Conservation (phyloP, 2,797 vertebrate species). For the Erpetoichthys calabaricus region DNA sequence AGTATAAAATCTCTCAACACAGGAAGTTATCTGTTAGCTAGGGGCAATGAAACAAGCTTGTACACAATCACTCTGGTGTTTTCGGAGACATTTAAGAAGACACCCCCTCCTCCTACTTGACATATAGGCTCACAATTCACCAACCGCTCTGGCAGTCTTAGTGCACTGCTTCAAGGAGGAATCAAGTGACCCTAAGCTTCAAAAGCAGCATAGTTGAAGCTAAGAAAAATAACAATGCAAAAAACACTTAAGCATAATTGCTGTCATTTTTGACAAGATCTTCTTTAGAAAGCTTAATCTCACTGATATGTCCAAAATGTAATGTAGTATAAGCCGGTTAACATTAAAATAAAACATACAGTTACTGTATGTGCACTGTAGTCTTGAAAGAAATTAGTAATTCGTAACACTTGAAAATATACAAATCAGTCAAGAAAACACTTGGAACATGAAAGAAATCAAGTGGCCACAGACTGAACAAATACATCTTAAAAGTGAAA, state of each 20-base stretch:
- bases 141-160: slow-evolving; percentile 4
- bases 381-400: too few relatives aligned
- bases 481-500: too few relatives aligned
- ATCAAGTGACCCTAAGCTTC: background rate
- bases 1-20: slow-evolving; percentile 30
- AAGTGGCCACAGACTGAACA: too few relatives aligned
- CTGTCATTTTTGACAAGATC: background rate
- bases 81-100: slow-evolving; percentile 32
- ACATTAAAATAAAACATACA: too few relatives aligned
- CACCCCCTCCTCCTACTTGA: slow-evolving; percentile 1
- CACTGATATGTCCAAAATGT: too few relatives aligned
- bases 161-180: background rate
- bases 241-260: background rate
- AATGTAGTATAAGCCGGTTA: too few relatives aligned
- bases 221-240: background rate
- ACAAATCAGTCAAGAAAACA: too few relatives aligned
- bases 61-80: slow-evolving; percentile 35
- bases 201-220: background rate
- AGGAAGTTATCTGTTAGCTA: slow-evolving; percentile 32
- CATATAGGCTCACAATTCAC: background rate
- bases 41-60: slow-evolving; percentile 16
- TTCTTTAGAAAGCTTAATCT: background rate
- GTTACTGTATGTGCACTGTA: too few relatives aligned
- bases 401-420: too few relatives aligned
- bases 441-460: too few relatives aligned